Evolutionary conservation across 2,113 vertebrate genomes (phyloP).

Genomic region (Sturnus vulgaris): DNA sequence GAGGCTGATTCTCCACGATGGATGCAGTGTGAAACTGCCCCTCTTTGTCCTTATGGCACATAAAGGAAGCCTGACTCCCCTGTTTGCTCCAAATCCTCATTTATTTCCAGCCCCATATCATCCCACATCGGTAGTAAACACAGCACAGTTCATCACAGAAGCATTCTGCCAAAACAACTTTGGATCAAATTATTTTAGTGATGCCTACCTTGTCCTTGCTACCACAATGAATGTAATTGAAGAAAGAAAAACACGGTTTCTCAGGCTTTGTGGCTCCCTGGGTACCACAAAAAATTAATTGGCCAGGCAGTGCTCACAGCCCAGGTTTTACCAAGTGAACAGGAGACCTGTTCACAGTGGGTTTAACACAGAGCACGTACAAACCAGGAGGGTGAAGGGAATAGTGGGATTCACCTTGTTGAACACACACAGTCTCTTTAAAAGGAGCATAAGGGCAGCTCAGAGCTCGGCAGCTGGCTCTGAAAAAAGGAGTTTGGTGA

Average conservation of each 20-base stretch:
- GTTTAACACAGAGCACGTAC: background rate
- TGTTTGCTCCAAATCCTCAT: background rate
- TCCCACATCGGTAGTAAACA: background rate
- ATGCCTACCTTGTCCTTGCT: background rate
- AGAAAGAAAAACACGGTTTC: background rate
- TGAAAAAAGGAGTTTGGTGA: background rate
- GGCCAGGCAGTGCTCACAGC: background rate
- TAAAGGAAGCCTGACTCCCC: background rate
- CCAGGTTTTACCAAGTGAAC: background rate
- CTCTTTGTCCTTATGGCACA: background rate
- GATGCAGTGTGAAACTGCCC: background rate
- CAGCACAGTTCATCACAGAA: background rate
- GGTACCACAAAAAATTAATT: conserved; percentile 22
- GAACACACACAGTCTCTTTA: background rate
- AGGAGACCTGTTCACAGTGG: background rate
- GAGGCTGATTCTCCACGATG: background rate
- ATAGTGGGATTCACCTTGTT: background rate
- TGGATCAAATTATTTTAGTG: background rate
- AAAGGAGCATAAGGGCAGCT: background rate
- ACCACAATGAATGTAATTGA: background rate
- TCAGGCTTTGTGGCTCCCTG: background rate
- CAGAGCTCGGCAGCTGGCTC: background rate
- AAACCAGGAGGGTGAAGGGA: background rate
- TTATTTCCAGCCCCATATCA: background rate
- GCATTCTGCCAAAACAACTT: background rate